phyloP scores from a whole-genome alignment of 2,888 invertebrate species.

The Drosophila recens region DNA sequence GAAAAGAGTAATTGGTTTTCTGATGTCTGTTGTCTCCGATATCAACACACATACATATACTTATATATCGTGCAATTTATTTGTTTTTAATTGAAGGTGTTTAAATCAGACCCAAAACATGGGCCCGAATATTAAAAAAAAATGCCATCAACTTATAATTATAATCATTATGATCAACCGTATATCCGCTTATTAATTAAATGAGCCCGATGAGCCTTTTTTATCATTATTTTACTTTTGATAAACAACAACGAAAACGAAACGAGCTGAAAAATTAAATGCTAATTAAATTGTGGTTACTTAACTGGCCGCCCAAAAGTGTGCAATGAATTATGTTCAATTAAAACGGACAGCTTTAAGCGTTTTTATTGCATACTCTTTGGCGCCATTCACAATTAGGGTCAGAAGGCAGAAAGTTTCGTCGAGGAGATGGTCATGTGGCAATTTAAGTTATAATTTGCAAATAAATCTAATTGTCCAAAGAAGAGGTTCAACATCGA shows the following conservation, averaged over 20 bases:
- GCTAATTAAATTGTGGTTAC: slow-evolving; percentile 55
- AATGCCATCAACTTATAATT: slow-evolving; percentile 34
- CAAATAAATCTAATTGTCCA: slow-evolving; percentile 77
- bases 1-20: slow-evolving; percentile 19
- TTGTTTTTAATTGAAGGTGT: slow-evolving; percentile 39
- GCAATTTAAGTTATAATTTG: slow-evolving; percentile 70
- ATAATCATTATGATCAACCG: slow-evolving; percentile 36
- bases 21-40: slow-evolving; percentile 1
- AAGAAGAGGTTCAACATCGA: slow-evolving; percentile 47
- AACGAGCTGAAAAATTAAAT: slow-evolving; percentile 53
- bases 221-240: slow-evolving; percentile 19
- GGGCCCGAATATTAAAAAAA: slow-evolving; percentile 3
- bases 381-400: slow-evolving; percentile 27
- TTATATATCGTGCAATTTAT: slow-evolving; percentile 4
- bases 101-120: slow-evolving; percentile 27
- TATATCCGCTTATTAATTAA: slow-evolving; percentile 68
- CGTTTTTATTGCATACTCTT: slow-evolving; percentile 60
- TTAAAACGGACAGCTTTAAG: slow-evolving; percentile 50
- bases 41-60: background rate
- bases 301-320: slow-evolving; percentile 49
- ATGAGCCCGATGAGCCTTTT: slow-evolving; percentile 66
- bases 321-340: slow-evolving; percentile 62
- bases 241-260: slow-evolving; percentile 30
- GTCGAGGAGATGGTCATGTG: slow-evolving; percentile 27
- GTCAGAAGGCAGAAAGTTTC: slow-evolving; percentile 38